Base-by-base conservation (phyloP, 2,888 invertebrate species). In the Euzetes globulus region DNA sequence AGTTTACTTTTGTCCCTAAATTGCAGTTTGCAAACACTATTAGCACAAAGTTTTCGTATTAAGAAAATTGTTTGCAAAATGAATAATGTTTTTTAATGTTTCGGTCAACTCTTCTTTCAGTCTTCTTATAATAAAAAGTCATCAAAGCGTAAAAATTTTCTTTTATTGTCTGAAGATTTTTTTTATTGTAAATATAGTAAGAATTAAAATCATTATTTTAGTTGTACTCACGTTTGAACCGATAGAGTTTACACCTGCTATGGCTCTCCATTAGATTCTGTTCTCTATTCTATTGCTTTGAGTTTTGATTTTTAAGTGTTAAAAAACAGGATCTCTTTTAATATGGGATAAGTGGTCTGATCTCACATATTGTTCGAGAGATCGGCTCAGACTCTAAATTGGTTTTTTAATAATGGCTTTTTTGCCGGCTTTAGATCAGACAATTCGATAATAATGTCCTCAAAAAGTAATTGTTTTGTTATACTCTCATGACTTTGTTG, bases 91-190 rank as follows among this genome's bases (percentile, higher is more conserved):
- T 27, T 27, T 7, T 22, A 58, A 58, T 47, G 47, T 68, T 45
- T 70, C 19, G 70, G 70, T 47, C 70, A 70, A 70, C 9, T 37
- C 47, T 45, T 27, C 27, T 27, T 15, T 58, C n/a, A n/a, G 15
- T 3, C 17, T 58, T 22, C 27, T 17, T 11, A 13, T 25, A 58
- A 7, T 13, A 27, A 37, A n/a, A n/a, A 70, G 9, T 47, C 45
- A 70, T 70, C 70, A 47, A 70, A 70, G 70, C 70, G 70, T 70
- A 70, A 70, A 70, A 47, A 15, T 65, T 37, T 65, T 65, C 37
- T 65, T 37, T 65, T 65, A 65, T 65, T 65, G 63, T 70, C 25
- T 45, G 70, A 45, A 11, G 25, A 45, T 70, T 13, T 63, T 37
- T 22, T 45, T 27, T n/a, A 70, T 11, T 37, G 37, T 45, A 70